Conservation (phyloP, 2,113 vertebrate genomes). For the Myiagra hebetior region DNA sequence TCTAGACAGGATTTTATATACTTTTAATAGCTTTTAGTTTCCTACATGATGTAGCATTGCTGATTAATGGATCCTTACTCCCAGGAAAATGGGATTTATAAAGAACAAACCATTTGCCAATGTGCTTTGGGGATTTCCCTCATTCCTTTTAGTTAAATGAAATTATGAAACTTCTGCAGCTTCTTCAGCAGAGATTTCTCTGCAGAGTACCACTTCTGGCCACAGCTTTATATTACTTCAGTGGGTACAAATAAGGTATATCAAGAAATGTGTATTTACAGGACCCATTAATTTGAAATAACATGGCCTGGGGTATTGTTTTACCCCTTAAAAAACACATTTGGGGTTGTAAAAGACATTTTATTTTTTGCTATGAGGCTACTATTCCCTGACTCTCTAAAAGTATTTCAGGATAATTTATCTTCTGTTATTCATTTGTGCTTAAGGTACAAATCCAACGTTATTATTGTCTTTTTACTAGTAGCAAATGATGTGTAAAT, state of each 20-base stretch:
- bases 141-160: not conserved
- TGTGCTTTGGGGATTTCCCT: not conserved
- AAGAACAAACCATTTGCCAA: not conserved
- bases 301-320: not conserved
- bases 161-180: not conserved
- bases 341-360: not conserved
- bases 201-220: not conserved
- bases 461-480: not conserved
- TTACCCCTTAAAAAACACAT: not conserved
- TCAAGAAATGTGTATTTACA: not conserved
- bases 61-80: not conserved
- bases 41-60: not conserved
- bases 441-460: not conserved
- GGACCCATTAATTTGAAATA: not conserved
- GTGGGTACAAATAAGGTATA: not conserved
- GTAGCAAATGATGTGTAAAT: not conserved
- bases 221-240: not conserved
- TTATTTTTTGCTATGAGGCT: not conserved
- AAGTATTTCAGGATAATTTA: not conserved
- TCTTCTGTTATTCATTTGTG: not conserved
- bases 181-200: not conserved
- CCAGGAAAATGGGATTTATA: not conserved
- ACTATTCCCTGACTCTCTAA: not conserved
- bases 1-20: not conserved
- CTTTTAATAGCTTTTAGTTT: not conserved